Percentiles rank a stretch among this genome's conserved stretches.
phyloP scores from a whole-genome alignment of 2,113 vertebrate genomes.

The Strix uralensis region DNA sequence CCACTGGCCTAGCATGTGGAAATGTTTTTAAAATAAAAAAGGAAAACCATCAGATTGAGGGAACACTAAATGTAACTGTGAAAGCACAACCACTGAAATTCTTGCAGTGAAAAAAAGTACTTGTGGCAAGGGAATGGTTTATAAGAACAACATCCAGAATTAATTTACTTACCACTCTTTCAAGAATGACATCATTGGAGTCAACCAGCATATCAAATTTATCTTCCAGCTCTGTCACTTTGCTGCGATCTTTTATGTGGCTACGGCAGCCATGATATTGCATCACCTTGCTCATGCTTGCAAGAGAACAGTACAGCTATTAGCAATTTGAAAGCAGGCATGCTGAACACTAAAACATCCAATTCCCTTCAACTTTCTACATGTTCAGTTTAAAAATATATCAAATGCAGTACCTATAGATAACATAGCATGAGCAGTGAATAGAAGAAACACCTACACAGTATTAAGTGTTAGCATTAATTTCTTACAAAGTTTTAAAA shows the following conservation, averaged over 20 bases:
- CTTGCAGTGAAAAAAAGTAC: neutral
- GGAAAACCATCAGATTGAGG: neutral
- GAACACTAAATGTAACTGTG: neutral
- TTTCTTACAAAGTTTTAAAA: neutral
- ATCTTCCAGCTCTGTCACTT: slow-evolving; percentile 88
- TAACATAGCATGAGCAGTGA: accelerated
- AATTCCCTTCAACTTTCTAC: neutral
- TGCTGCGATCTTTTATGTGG: slow-evolving; percentile 79
- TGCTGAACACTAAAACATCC: neutral
- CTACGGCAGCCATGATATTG: slow-evolving; percentile 90
- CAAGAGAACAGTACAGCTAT: neutral
- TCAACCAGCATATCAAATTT: slow-evolving; percentile 93
- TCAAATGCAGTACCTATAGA: neutral
- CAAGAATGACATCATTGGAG: slow-evolving; percentile 90
- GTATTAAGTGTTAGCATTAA: neutral
- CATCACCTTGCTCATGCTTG: slow-evolving; percentile 94
- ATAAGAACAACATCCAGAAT: neutral
- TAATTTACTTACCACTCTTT: slow-evolving; percentile 87
- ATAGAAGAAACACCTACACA: neutral
- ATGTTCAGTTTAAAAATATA: neutral
- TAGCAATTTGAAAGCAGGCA: neutral
- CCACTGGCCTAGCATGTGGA: neutral
- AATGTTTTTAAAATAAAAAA: neutral
- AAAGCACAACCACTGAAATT: neutral
- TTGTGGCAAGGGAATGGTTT: neutral